These are phyloP conservation scores for Seira sanloemensis DNA, from an alignment of 2,888 invertebrate species.

Conservation along the genomic window DNA sequence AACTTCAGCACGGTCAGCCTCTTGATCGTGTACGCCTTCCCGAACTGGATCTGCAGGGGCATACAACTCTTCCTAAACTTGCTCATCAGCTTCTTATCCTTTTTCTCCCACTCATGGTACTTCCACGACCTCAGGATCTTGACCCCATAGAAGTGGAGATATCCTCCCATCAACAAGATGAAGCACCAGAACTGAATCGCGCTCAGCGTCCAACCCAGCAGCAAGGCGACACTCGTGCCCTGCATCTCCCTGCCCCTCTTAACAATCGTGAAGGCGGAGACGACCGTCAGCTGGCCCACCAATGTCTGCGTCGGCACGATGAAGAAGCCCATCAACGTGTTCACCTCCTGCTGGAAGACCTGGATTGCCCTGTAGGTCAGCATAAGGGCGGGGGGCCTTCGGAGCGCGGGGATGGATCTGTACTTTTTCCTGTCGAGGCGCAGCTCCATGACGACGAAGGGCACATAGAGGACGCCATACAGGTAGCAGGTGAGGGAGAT, in stretches of 20 bases:
- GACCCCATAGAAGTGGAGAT: background rate
- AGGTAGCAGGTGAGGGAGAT: background rate
- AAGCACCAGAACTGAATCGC: background rate
- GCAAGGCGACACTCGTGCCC: background rate
- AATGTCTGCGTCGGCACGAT: constrained; percentile 21
- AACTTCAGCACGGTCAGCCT: constrained; percentile 26
- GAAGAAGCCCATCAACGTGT: background rate
- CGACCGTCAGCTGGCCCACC: background rate
- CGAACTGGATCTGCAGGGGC: constrained; percentile 16
- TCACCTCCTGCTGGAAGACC: constrained; percentile 8
- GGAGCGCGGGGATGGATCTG: background rate
- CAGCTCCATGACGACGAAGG: background rate
- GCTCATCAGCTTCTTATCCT: background rate
- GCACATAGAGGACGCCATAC: background rate
- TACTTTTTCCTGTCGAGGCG: background rate
- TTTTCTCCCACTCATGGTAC: constrained; percentile 1
- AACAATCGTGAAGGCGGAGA: background rate
- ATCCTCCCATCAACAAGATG: constrained; percentile 16
- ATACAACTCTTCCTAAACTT: constrained; percentile 24
- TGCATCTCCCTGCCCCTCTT: background rate
- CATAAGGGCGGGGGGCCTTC: background rate
- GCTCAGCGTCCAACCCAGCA: background rate
- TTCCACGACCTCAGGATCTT: constrained; percentile 22
- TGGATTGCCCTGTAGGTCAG: constrained; percentile 8
- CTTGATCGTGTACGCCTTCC: background rate